Evolutionary conservation across 1,140 invertebrate genomes (phyloP).

Genomic region (Camponotus floridanus): DNA sequence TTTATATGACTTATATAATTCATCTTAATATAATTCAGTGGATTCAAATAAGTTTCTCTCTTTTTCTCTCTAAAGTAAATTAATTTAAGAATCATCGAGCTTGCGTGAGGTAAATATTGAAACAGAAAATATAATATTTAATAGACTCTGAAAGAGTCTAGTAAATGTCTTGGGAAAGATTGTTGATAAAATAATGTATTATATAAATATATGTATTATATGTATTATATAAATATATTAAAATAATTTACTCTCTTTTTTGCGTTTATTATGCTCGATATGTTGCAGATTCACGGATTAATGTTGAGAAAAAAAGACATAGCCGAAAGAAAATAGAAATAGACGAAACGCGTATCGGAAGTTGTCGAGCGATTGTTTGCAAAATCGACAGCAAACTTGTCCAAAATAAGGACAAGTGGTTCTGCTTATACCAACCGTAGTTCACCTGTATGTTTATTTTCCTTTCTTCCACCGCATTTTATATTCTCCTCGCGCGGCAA

Average conservation of each 20-base stretch:
- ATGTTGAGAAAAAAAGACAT: conserved; percentile 13
- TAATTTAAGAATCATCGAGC: neutral
- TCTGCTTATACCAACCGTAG: neutral
- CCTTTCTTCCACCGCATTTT: conserved; percentile 39
- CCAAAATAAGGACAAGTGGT: conserved; percentile 36
- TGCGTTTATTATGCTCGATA: neutral
- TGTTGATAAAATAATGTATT: neutral
- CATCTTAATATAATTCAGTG: conserved; percentile 42
- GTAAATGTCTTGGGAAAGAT: neutral
- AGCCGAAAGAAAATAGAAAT: neutral
- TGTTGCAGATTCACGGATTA: conserved; percentile 10
- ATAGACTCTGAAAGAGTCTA: neutral
- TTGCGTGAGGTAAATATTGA: neutral
- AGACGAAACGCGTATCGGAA: neutral
- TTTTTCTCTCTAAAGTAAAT: neutral
- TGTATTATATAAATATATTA: neutral
- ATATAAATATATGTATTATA: too few species aligned
- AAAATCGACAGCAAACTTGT: conserved; percentile 26
- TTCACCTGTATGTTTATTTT: conserved; percentile 44
- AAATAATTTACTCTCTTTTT: neutral
- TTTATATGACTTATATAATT: conserved; percentile 19
- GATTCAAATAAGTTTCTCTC: neutral
- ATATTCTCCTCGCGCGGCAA: conserved; percentile 46
- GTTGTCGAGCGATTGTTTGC: conserved; percentile 24
- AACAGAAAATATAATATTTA: neutral